phyloP scores from a whole-genome alignment of 2,113 vertebrate species.

The Macquaria australasica region DNA sequence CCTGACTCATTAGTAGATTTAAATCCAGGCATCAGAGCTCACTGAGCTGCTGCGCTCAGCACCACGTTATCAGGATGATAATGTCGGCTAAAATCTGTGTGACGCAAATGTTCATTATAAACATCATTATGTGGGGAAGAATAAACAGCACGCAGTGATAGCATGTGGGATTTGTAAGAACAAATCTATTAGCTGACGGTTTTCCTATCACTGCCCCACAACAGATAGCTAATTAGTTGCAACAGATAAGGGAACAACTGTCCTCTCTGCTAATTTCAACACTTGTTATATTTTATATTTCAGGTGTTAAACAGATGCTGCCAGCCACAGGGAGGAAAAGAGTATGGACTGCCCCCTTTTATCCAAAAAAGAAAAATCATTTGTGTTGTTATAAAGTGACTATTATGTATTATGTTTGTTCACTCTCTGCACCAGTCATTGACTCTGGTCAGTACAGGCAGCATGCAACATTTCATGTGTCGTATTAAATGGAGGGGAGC shows the following conservation, averaged over 20 bases:
- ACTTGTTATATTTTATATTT: background rate
- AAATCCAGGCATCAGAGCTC: background rate
- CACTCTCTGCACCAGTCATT: background rate
- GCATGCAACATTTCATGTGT: background rate
- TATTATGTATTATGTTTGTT: too few species aligned
- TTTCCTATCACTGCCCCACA: background rate
- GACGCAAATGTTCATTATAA: background rate
- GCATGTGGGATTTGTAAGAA: conserved; percentile 26
- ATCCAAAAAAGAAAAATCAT: too few species aligned
- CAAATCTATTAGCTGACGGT: conserved; percentile 20
- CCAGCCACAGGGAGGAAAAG: background rate
- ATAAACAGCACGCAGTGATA: background rate
- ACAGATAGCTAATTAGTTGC: background rate
- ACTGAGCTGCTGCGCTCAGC: background rate
- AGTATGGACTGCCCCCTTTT: background rate
- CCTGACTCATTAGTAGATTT: background rate
- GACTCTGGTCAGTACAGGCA: background rate
- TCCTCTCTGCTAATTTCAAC: background rate
- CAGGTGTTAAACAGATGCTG: background rate
- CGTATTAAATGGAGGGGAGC: background rate
- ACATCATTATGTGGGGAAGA: background rate
- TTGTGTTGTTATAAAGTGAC: too few species aligned
- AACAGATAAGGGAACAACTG: background rate
- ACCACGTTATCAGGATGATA: background rate
- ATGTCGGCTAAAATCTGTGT: background rate